Evolutionary conservation across 2,888 invertebrate genomes (phyloP), one percentile per base, ranked within the genome.

Genomic region (Sinopyrophorus schimmeli): DNA sequence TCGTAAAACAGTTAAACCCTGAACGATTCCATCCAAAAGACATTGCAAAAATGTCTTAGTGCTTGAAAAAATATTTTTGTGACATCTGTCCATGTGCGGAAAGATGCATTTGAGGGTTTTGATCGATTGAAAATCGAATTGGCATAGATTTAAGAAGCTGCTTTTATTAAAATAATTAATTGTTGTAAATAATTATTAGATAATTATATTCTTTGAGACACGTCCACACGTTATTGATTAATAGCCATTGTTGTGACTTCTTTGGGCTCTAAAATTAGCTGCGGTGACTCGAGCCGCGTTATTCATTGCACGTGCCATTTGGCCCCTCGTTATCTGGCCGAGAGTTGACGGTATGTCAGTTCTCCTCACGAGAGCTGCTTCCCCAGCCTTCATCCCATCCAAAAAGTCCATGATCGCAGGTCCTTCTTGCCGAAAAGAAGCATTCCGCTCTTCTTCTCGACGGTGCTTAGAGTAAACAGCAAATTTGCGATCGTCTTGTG

Each of bases 401-500:
- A 74, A 41, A 43, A 73, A 61, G 55, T 73, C 72, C 3, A 65
- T 62, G 34, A 74, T 73, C 12, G 65, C 65, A 0, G 71, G 68
- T 6, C 67, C 66, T 21, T 60, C 21, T 16, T 16, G 3, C 4
- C 6, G 20, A 4, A 3, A 2, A n/a, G n/a, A n/a, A n/a, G n/a
- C 61, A 3, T 63, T 57, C 7, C 57, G 48, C 14, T 64, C 63
- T 11, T 50, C 58, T 1, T 59, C 58, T 9, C 54, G 63, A n/a
- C 65, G 61, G 15, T 69, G 60, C 56, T 73, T 73, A 10, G 70
- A 80, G 61, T 81, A 81, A 35, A 80, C 76, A 30, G 80, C 81
- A 63, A 84, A 85, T 65, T 84, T 84, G 37, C 79, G 76, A 66
- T 84, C 81, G 59, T 85, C 85, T 52, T 81, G 80, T 2, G 81